A percentile compares a stretch with the other conserved stretches of the same genome.
phyloP scores from a whole-genome alignment of 1,140 invertebrate species.

The Drosophila bifasciata region DNA sequence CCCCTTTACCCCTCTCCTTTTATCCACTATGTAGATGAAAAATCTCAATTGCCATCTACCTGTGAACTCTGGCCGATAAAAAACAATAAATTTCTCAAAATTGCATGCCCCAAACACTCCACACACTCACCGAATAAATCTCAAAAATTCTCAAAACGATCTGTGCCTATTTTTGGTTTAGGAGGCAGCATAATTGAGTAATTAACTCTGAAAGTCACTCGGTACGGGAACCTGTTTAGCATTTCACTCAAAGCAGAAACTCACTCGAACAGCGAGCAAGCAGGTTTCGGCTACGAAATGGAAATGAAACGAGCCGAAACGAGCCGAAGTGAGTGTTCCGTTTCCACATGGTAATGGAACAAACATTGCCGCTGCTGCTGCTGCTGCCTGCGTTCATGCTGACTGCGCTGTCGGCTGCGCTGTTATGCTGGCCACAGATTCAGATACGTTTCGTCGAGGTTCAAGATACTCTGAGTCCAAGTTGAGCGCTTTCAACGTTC shows the following conservation, averaged over 20 bases:
- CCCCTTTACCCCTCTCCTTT: background rate
- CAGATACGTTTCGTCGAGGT: constrained; percentile 52
- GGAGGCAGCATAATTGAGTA: constrained; percentile 71
- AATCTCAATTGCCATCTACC: constrained; percentile 52
- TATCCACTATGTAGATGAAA: constrained; percentile 51
- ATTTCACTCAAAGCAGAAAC: constrained; percentile 12
- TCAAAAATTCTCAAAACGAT: no score
- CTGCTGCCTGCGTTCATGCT: constrained; percentile 25
- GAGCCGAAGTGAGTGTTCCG: constrained; percentile 13
- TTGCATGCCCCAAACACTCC: background rate
- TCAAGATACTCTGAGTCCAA: constrained; percentile 68
- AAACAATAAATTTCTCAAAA: constrained; percentile 74
- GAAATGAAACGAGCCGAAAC: constrained; percentile 10
- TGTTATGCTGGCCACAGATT: constrained; percentile 51
- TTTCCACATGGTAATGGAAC: constrained; percentile 26
- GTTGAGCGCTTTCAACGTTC: constrained; percentile 75
- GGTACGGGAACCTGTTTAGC: constrained; percentile 71
- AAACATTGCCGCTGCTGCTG: constrained; percentile 28
- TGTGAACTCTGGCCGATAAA: constrained; percentile 69
- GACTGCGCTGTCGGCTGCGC: constrained; percentile 33
- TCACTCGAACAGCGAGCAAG: constrained; percentile 35
- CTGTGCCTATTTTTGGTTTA: constrained; percentile 22
- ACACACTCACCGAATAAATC: background rate
- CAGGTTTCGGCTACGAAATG: constrained; percentile 49
- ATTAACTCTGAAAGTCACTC: constrained; percentile 62